Evolutionary conservation across 2,888 invertebrate genomes (phyloP).

Genomic region (Drosophila helvetica): DNA sequence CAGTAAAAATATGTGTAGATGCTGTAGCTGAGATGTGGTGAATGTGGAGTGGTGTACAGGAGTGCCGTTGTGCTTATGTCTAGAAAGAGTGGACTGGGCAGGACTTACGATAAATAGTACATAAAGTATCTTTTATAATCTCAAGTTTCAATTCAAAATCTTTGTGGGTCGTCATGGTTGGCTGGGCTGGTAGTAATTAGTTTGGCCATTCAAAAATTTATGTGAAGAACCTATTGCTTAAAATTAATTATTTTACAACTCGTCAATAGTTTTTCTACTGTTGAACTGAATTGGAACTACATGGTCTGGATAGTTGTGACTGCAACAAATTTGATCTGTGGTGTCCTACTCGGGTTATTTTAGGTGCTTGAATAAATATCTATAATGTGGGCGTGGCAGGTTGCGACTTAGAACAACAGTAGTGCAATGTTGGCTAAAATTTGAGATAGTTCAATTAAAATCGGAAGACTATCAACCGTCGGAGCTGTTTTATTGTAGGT

Average conservation of each 20-base stretch:
- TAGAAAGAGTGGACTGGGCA: conserved; percentile 19
- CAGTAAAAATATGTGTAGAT: conserved; percentile 59
- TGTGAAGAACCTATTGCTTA: conserved; percentile 62
- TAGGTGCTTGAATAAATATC: conserved; percentile 36
- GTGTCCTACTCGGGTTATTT: conserved; percentile 16
- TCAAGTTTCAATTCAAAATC: conserved; percentile 50
- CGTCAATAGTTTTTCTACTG: conserved; percentile 33
- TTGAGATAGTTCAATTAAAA: conserved; percentile 66
- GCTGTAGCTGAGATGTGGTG: conserved; percentile 38
- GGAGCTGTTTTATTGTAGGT: conserved; percentile 20
- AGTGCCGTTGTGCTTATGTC: conserved; percentile 5
- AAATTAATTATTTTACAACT: conserved; percentile 63
- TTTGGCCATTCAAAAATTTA: conserved; percentile 58
- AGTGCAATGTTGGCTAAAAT: conserved; percentile 63
- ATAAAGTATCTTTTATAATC: conserved; percentile 56
- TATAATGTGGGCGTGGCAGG: conserved; percentile 26
- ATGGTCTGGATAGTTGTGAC: background rate
- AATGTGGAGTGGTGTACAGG: conserved; percentile 7
- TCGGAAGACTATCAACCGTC: conserved; percentile 29
- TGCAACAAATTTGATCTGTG: conserved; percentile 2
- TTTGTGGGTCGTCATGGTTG: conserved; percentile 6
- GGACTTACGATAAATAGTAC: conserved; percentile 46
- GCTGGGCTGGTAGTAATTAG: conserved; percentile 37
- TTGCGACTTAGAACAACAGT: conserved; percentile 39
- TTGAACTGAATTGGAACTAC: conserved; percentile 50